These are phyloP conservation scores for Didymodactylos carnosus DNA, from an alignment of 2,888 invertebrate genomes.

Conservation along the genomic window DNA sequence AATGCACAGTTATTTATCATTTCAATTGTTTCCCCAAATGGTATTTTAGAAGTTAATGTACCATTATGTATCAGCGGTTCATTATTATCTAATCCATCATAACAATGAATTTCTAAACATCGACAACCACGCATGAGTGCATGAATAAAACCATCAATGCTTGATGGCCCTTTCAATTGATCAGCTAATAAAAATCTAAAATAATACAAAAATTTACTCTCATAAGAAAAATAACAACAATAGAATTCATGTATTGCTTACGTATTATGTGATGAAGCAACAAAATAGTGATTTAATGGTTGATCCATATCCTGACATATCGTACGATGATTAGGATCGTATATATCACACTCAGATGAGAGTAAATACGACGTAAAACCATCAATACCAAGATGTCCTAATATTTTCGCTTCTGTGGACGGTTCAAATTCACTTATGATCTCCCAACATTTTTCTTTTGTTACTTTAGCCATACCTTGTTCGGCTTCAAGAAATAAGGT, in stretches of 20 bases:
- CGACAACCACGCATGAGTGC: background rate
- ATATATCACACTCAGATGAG: conserved; percentile 38
- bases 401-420: conserved; percentile 38
- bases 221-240: background rate
- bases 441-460: conserved; percentile 38
- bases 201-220: background rate
- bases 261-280: conserved; percentile 40
- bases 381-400: conserved; percentile 40
- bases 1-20: background rate
- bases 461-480: conserved; percentile 41
- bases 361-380: conserved; percentile 34
- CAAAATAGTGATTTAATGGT: conserved; percentile 39
- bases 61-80: background rate
- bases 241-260: conserved; percentile 21
- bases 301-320: conserved; percentile 41
- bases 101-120: background rate
- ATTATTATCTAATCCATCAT: background rate
- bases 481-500: conserved; percentile 43
- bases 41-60: background rate
- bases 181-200: background rate
- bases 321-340: conserved; percentile 35
- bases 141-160: background rate
- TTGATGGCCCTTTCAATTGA: background rate
- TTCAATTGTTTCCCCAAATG: background rate
- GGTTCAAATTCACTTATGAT: conserved; percentile 41